Conservation (phyloP, 2,797 vertebrate species). For the Sebastes vulpes region DNA sequence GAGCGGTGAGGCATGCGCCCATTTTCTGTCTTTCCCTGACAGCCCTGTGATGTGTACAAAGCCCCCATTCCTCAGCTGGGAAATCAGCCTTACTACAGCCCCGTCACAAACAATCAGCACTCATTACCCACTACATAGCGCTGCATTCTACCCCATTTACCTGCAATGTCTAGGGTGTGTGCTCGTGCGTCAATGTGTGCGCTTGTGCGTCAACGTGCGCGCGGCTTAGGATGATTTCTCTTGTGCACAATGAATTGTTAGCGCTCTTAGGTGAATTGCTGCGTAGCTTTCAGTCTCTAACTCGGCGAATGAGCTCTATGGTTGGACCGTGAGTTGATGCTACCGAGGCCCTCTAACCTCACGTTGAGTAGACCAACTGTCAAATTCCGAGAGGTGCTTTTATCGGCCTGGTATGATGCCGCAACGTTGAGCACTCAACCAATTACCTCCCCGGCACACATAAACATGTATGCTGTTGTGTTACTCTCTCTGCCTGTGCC, state of each 20-base stretch:
- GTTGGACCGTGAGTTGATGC: slow-evolving; percentile 28
- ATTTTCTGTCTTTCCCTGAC: slow-evolving; percentile 79
- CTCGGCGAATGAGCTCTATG: slow-evolving; percentile 38
- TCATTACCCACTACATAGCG: slow-evolving; percentile 75
- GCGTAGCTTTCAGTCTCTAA: slow-evolving; percentile 31
- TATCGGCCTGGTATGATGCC: slow-evolving; percentile 35
- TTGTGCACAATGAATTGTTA: slow-evolving; percentile 45
- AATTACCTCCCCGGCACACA: slow-evolving; percentile 61
- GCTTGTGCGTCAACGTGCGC: background rate
- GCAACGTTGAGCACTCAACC: slow-evolving; percentile 61
- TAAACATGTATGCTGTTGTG: slow-evolving; percentile 46
- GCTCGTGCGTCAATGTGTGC: background rate
- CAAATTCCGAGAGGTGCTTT: slow-evolving; percentile 64
- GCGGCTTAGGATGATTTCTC: slow-evolving; percentile 42
- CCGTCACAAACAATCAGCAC: slow-evolving; percentile 83
- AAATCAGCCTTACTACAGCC: slow-evolving; percentile 83
- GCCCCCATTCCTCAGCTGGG: slow-evolving; percentile 78
- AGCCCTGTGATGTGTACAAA: slow-evolving; percentile 77
- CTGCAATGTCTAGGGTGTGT: slow-evolving; percentile 48
- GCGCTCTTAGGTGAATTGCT: slow-evolving; percentile 41
- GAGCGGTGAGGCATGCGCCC: slow-evolving; percentile 72
- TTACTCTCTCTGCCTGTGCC: slow-evolving; percentile 32
- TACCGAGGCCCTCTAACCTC: slow-evolving; percentile 45
- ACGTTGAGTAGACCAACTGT: slow-evolving; percentile 49
- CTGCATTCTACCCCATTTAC: slow-evolving; percentile 75